These are phyloP conservation scores for Nemopilema nomurai DNA, from an alignment of 30 jellyfish, hydroid and myxozoan genomes.

Conservation along the genomic window DNA sequence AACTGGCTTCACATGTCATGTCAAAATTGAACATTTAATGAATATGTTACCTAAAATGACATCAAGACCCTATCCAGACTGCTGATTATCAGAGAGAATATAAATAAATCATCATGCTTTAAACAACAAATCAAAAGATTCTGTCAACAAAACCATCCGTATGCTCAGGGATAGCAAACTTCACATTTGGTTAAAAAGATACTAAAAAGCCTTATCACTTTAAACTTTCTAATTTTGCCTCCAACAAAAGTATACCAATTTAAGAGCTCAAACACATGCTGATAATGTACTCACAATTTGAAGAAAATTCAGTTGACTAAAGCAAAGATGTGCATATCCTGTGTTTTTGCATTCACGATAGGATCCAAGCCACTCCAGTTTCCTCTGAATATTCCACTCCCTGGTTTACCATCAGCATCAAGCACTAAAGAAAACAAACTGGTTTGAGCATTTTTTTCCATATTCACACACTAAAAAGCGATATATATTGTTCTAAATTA, in stretches of 20 bases:
- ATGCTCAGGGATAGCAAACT: background rate
- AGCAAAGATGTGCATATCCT: constrained; percentile 51
- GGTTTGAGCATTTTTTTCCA: background rate
- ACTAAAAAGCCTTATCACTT: too few relatives aligned
- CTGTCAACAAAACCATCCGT: too few relatives aligned
- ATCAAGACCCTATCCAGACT: too few relatives aligned
- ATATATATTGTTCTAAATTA: background rate
- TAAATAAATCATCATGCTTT: too few relatives aligned
- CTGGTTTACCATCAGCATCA: constrained; percentile 86
- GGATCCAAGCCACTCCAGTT: constrained; percentile 66
- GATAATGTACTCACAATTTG: constrained; percentile 3
- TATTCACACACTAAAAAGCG: too few relatives aligned
- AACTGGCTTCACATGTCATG: too few relatives aligned
- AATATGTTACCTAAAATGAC: too few relatives aligned
- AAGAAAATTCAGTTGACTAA: constrained; percentile 10
- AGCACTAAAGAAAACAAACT: constrained; percentile 21
- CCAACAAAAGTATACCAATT: background rate
- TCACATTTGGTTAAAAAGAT: background rate
- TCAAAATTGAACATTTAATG: too few relatives aligned
- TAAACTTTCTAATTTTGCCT: background rate
- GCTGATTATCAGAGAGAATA: too few relatives aligned
- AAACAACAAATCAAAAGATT: too few relatives aligned
- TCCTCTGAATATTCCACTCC: constrained; percentile 69
- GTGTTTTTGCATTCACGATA: constrained; percentile 57
- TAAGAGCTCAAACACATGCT: background rate